phyloP scores from a whole-genome alignment of 2,797 vertebrate species.

The Microcaecilia unicolor region DNA sequence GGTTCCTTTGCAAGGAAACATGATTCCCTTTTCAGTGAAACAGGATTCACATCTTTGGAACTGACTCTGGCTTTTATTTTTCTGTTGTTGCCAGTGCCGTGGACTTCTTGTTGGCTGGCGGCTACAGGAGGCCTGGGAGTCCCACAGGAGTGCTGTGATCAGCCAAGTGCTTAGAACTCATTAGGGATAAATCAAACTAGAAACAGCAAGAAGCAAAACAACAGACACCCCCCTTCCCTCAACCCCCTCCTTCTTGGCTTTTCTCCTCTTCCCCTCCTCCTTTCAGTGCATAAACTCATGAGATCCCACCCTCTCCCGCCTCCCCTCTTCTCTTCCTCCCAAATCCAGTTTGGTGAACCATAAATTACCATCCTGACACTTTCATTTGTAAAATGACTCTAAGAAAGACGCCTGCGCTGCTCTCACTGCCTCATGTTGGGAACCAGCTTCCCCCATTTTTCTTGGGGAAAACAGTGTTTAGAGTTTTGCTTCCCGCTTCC shows the following conservation, averaged over 20 bases:
- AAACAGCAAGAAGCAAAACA: constrained; percentile 31
- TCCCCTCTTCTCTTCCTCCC: no score
- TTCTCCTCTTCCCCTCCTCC: constrained; percentile 19
- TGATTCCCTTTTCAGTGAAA: constrained; percentile 34
- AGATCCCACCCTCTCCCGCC: no score
- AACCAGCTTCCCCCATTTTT: no score
- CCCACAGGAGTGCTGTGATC: constrained; percentile 42
- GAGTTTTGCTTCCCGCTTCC: no score
- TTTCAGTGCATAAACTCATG: no score
- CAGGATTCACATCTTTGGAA: constrained; percentile 40
- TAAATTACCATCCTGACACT: no score
- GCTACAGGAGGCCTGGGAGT: constrained; percentile 29
- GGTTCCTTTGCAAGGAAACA: constrained; percentile 24
- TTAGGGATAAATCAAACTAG: constrained; percentile 50
- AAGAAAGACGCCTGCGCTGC: no score
- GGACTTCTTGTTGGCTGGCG: constrained; percentile 2
- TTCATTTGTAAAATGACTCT: no score
- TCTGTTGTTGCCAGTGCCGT: constrained; percentile 2
- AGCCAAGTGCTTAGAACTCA: constrained; percentile 49
- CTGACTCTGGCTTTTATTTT: no score
- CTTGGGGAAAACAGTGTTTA: no score
- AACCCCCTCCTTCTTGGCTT: neutral
- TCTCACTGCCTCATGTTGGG: no score
- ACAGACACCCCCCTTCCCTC: neutral
- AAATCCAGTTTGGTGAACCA: no score